Percentiles rank a stretch among this genome's conserved stretches.
Evolutionary conservation across 92 coral and sea anemone species (phyloP).

Genomic region (Bergia sp.): DNA sequence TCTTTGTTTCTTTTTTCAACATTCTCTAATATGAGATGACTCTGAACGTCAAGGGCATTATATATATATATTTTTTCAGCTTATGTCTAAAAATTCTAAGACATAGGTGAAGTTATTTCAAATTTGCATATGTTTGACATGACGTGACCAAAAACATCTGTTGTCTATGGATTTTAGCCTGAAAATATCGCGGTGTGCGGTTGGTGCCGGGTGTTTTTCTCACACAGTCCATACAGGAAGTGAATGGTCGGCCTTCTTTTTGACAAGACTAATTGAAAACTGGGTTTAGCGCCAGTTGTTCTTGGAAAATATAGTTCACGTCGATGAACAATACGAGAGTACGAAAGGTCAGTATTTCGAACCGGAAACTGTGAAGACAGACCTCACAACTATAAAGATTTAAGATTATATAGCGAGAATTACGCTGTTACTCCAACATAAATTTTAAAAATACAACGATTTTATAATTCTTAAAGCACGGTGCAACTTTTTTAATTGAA

Average conservation of each 20-base stretch:
- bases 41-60: neutral
- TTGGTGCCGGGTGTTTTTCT: neutral
- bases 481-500: neutral
- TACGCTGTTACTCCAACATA: neutral
- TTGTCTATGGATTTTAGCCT: neutral
- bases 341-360: slow-evolving; percentile 20
- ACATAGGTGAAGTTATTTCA: neutral
- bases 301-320: neutral
- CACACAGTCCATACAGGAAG: neutral
- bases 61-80: neutral
- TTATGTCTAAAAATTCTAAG: neutral
- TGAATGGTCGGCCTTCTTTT: neutral
- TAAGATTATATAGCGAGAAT: neutral
- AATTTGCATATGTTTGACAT: neutral
- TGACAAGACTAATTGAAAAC: neutral
- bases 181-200: neutral
- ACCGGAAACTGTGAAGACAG: neutral
- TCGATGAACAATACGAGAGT: neutral
- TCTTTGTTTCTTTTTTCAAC: neutral
- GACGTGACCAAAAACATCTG: slow-evolving; percentile 15
- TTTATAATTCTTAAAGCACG: neutral
- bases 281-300: neutral
- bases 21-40: neutral
- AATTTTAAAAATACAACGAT: neutral
- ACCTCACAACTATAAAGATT: neutral